phyloP scores from a whole-genome alignment of 2,888 invertebrate genomes.

The Teinopalpus imperialis region DNA sequence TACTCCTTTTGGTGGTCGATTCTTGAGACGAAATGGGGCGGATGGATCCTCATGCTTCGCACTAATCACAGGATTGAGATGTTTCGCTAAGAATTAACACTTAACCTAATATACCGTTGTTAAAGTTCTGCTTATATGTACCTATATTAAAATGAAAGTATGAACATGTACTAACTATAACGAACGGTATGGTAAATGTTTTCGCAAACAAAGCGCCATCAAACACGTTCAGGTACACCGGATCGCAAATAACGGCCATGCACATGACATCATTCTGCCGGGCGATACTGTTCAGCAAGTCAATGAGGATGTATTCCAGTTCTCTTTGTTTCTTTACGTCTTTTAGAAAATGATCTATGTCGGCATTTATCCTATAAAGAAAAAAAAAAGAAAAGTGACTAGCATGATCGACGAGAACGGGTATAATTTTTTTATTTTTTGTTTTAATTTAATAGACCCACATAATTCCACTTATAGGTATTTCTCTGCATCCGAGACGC shows the following conservation, averaged over 20 bases:
- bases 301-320: slow-evolving; percentile 54
- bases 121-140: no score
- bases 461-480: background rate
- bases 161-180: slow-evolving; percentile 63
- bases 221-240: slow-evolving; percentile 77
- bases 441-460: background rate
- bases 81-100: no score
- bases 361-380: slow-evolving; percentile 39
- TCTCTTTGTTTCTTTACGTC: slow-evolving; percentile 48
- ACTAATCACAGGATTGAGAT: no score
- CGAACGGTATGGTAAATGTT: slow-evolving; percentile 66
- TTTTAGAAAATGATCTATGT: slow-evolving; percentile 43
- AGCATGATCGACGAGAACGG: no score
- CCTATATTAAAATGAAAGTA: no score
- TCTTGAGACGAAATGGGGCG: no score
- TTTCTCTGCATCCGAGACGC: no score
- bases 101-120: no score
- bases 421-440: no score
- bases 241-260: slow-evolving; percentile 76
- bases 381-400: no score
- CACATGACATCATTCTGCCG: slow-evolving; percentile 66
- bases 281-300: slow-evolving; percentile 48
- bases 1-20: no score
- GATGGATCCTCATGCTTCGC: no score
- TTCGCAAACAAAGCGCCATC: slow-evolving; percentile 69